Percentiles rank a stretch among this genome's conserved stretches.
Evolutionary conservation across 2,113 vertebrate species (phyloP).

Genomic region (Speoplatyrhinus poulsoni): DNA sequence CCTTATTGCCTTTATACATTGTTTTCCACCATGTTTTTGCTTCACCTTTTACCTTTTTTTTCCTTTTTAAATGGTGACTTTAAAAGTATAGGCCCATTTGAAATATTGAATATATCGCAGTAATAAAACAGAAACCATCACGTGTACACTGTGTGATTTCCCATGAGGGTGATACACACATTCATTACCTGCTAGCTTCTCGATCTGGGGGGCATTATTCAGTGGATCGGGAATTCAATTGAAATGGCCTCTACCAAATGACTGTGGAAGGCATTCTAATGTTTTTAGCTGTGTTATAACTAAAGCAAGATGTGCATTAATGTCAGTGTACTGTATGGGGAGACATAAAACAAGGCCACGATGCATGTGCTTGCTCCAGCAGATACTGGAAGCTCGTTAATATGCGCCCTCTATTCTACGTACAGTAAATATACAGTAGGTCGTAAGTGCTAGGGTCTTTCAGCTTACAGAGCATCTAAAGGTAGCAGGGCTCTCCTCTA

Average conservation of each 20-base stretch:
- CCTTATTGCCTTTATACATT: too few relatives aligned
- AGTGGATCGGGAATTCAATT: background rate
- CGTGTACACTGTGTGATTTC: too few relatives aligned
- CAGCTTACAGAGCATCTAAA: conserved; percentile 1
- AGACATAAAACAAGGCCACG: background rate
- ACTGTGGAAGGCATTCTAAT: background rate
- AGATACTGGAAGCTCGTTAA: conserved; percentile 9
- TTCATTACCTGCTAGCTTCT: too few relatives aligned
- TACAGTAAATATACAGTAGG: background rate
- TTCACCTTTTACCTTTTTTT: too few relatives aligned
- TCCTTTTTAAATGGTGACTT: background rate
- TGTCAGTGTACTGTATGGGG: background rate
- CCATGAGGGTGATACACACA: too few relatives aligned
- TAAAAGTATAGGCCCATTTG: background rate
- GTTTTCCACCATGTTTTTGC: too few relatives aligned
- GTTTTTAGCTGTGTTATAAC: background rate
- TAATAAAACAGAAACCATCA: too few relatives aligned
- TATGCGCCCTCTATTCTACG: background rate
- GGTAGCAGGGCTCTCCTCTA: background rate
- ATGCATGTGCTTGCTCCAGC: background rate
- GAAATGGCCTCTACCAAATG: background rate
- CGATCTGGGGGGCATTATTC: too few relatives aligned
- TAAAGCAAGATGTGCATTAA: conserved; percentile 3
- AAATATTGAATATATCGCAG: background rate
- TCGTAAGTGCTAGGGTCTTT: conserved; percentile 34